phyloP scores from a whole-genome alignment of 1,140 invertebrate species.

The Pseudomyrmex flavicornis region DNA sequence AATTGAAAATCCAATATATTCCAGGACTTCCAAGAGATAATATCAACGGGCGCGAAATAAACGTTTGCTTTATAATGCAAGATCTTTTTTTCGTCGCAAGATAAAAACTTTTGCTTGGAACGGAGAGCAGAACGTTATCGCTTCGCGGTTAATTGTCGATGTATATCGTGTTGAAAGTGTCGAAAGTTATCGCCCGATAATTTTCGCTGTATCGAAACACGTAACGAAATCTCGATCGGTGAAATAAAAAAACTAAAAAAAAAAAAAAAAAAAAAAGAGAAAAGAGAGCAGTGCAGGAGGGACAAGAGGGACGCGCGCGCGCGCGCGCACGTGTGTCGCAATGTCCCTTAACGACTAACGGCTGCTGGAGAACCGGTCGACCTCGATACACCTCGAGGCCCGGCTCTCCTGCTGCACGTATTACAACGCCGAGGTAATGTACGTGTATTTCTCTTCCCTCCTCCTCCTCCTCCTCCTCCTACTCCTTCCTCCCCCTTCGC shows the following conservation, averaged over 20 bases:
- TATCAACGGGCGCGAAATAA: neutral
- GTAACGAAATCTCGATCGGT: neutral
- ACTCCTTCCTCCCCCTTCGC: slow-evolving; percentile 1
- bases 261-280: neutral
- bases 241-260: neutral
- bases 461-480: too few species aligned
- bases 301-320: slow-evolving; percentile 34
- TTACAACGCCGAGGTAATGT: slow-evolving; percentile 52
- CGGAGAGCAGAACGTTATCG: too few species aligned
- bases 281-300: slow-evolving; percentile 2
- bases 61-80: too few species aligned
- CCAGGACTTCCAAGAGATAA: slow-evolving; percentile 29
- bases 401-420: slow-evolving; percentile 68
- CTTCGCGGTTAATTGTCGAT: neutral
- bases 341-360: slow-evolving; percentile 81
- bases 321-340: slow-evolving; percentile 77
- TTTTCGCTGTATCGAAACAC: neutral
- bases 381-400: slow-evolving; percentile 79
- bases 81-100: neutral
- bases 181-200: neutral
- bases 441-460: slow-evolving; percentile 30
- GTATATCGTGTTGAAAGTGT: neutral
- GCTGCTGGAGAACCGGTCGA: slow-evolving; percentile 83
- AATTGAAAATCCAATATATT: slow-evolving; percentile 12
- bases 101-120: neutral